phyloP scores from a whole-genome alignment of 2,797 vertebrate species.

The Paguma larvata region DNA sequence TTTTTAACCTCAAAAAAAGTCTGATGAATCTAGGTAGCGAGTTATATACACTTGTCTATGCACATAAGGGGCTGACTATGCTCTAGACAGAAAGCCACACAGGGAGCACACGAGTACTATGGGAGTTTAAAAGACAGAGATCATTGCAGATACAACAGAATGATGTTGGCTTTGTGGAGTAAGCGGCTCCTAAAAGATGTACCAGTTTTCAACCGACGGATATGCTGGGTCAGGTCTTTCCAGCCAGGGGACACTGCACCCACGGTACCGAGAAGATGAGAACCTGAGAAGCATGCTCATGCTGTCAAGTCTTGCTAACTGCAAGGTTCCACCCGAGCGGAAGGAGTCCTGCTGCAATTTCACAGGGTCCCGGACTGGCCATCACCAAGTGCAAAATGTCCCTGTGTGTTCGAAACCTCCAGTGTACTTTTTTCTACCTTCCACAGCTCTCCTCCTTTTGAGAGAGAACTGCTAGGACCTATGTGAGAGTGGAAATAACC shows the following conservation, averaged over 20 bases:
- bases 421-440: background rate
- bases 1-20: background rate
- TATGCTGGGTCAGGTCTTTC: background rate
- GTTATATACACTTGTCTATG: background rate
- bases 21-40: background rate
- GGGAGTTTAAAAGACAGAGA: background rate
- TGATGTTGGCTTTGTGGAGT: background rate
- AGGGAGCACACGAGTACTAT: fast-evolving
- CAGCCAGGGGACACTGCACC: background rate
- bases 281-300: background rate
- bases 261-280: background rate
- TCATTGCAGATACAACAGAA: background rate
- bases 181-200: background rate
- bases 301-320: background rate
- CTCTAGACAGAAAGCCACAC: background rate
- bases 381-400: background rate
- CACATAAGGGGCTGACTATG: background rate
- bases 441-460: background rate
- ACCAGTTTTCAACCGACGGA: background rate
- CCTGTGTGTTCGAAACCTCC: background rate
- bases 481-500: background rate
- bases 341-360: background rate
- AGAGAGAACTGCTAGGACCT: background rate
- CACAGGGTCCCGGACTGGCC: background rate
- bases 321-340: background rate